Conservation (phyloP, 2,113 vertebrate genomes). For the Scartelaos histophorus region DNA sequence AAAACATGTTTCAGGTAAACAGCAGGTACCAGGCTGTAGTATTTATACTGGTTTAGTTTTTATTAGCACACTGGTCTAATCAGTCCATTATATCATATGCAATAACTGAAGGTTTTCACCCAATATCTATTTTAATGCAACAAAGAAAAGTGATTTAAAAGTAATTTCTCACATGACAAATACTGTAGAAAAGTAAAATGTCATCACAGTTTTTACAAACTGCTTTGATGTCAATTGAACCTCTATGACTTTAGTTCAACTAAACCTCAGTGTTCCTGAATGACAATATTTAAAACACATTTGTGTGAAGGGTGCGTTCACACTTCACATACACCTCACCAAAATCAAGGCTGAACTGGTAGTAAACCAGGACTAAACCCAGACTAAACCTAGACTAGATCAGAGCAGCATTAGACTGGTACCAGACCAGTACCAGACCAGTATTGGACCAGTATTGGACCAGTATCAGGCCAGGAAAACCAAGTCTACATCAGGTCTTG, state of each 20-base stretch:
- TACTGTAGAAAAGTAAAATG: slow-evolving; percentile 13
- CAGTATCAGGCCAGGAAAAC: no score
- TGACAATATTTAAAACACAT: background rate
- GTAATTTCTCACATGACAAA: background rate
- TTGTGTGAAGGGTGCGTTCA: background rate
- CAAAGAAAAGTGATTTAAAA: background rate
- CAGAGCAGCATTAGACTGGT: no score
- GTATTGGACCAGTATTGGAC: no score
- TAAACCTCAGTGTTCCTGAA: background rate
- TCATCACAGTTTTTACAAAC: slow-evolving; percentile 22
- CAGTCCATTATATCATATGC: background rate
- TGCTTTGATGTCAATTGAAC: background rate
- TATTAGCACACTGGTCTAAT: background rate
- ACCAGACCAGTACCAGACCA: no score
- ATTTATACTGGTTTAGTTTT: background rate
- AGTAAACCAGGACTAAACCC: no score
- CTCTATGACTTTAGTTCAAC: background rate
- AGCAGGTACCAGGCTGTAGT: background rate
- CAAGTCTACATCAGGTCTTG: no score
- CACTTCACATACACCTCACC: no score
- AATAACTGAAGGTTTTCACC: background rate
- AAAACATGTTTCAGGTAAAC: background rate
- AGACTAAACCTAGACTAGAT: no score
- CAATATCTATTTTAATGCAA: background rate
- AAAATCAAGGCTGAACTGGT: no score